Percentiles rank a stretch among this genome's conserved stretches.
phyloP scores from a whole-genome alignment of 2,888 invertebrate species.

The Cheilosia grossa region DNA sequence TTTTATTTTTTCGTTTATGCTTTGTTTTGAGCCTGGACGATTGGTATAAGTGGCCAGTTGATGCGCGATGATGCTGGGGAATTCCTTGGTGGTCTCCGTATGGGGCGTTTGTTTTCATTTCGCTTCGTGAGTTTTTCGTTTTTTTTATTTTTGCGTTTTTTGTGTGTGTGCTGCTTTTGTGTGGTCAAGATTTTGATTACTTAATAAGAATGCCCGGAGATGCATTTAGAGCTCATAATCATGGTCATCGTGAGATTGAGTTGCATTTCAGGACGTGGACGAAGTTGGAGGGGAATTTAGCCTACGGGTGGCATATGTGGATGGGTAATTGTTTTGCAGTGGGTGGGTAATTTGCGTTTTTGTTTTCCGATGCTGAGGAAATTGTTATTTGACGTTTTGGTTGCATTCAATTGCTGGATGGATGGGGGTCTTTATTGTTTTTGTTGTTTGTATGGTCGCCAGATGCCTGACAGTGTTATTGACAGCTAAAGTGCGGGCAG shows the following conservation, averaged over 20 bases:
- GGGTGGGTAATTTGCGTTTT: conserved; percentile 65
- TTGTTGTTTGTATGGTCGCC: too few relatives aligned
- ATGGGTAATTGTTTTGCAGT: conserved; percentile 60
- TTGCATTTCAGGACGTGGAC: conserved; percentile 45
- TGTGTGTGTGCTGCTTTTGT: conserved; percentile 38
- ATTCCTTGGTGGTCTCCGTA: conserved; percentile 58
- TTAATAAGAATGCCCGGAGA: conserved; percentile 72
- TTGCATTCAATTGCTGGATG: background rate
- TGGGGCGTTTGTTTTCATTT: conserved; percentile 46
- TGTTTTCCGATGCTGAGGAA: conserved; percentile 18
- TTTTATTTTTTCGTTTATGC: conserved; percentile 1
- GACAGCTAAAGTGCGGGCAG: too few relatives aligned
- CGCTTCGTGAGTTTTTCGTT: conserved; percentile 7
- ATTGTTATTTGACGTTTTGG: background rate
- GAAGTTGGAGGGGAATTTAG: conserved; percentile 46
- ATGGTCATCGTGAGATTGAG: conserved; percentile 56
- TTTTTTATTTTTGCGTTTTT: background rate
- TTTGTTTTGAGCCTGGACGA: conserved; percentile 28
- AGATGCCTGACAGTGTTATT: too few relatives aligned
- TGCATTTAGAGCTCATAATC: conserved; percentile 71
- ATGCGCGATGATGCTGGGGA: conserved; percentile 45
- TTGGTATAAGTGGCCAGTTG: conserved; percentile 66
- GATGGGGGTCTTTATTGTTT: too few relatives aligned
- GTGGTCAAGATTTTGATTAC: conserved; percentile 75
- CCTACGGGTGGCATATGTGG: conserved; percentile 57